Conservation (phyloP, 2,797 vertebrate genomes). For the Acanthornis magna region DNA sequence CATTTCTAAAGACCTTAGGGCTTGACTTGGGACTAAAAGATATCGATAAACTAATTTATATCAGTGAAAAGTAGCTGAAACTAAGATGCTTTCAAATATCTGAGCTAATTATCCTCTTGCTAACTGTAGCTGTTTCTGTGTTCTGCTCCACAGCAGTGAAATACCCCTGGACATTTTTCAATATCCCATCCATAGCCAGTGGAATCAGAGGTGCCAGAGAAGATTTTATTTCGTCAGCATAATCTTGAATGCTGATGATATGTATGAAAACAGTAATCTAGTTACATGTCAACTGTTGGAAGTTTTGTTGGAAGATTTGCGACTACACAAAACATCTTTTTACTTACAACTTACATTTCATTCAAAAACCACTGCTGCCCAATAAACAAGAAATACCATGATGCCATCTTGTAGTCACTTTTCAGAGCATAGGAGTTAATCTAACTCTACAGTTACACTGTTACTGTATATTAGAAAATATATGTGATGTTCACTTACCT, state of each 20-base stretch:
- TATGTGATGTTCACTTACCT: not conserved
- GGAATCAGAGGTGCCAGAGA: not conserved
- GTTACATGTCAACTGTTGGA: not conserved
- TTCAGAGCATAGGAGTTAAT: not conserved
- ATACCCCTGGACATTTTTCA: not conserved
- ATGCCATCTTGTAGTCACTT: not conserved
- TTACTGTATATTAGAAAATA: not conserved
- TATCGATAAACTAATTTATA: not conserved
- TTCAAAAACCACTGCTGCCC: not conserved
- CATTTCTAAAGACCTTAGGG: not conserved
- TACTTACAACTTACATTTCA: not conserved
- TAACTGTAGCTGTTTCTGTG: not conserved
- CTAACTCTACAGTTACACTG: not conserved
- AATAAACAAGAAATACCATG: not conserved
- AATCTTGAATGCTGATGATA: not conserved
- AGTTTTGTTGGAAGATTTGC: constrained; percentile 9
- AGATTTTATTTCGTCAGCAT: not conserved
- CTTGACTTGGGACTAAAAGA: not conserved
- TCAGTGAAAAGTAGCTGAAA: not conserved
- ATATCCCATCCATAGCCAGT: not conserved
- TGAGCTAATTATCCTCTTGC: not conserved
- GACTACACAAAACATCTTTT: not conserved
- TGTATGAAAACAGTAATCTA: not conserved
- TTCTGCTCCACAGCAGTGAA: not conserved
- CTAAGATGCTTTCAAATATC: not conserved